phyloP scores from a whole-genome alignment of 2,113 vertebrate species.

The Microtus richardsoni region DNA sequence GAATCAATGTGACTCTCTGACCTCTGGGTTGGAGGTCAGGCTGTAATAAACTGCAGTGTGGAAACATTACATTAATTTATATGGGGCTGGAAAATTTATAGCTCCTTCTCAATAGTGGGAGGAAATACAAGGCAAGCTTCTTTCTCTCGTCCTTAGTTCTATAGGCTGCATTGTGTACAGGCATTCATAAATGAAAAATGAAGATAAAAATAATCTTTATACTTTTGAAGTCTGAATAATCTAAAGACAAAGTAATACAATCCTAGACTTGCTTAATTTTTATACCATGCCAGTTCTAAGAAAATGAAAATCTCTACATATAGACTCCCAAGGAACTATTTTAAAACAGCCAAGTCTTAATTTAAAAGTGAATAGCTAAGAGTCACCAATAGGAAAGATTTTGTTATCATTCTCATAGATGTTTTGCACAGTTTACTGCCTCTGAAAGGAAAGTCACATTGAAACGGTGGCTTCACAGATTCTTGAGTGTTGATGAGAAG shows the following conservation, averaged over 20 bases:
- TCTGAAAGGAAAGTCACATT: conserved; percentile 5
- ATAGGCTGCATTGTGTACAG: not conserved
- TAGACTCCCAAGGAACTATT: not conserved
- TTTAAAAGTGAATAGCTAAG: conserved; percentile 26
- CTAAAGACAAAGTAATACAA: conserved; percentile 24
- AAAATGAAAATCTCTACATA: conserved; percentile 2
- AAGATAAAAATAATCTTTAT: conserved; percentile 24
- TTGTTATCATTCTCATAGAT: not conserved
- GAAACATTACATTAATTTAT: conserved; percentile 77
- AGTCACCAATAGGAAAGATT: not conserved
- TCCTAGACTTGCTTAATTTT: not conserved
- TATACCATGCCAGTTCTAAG: not conserved
- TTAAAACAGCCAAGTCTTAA: conserved; percentile 3
- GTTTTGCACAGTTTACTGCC: not conserved
- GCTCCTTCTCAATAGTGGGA: conserved; percentile 11
- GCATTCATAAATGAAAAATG: conserved; percentile 15
- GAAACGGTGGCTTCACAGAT: not conserved
- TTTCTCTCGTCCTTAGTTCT: conserved; percentile 36
- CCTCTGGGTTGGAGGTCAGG: conserved; percentile 73
- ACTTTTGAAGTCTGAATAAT: conserved; percentile 18
- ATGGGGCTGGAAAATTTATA: conserved; percentile 54
- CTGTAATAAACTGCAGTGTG: conserved; percentile 73
- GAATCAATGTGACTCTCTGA: conserved; percentile 77
- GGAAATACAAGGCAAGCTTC: not conserved
- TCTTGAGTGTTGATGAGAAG: not conserved